Evolutionary conservation across 35 echinoderm and acorn worm genomes (phyloP).

Genomic region (Patiria miniata): DNA sequence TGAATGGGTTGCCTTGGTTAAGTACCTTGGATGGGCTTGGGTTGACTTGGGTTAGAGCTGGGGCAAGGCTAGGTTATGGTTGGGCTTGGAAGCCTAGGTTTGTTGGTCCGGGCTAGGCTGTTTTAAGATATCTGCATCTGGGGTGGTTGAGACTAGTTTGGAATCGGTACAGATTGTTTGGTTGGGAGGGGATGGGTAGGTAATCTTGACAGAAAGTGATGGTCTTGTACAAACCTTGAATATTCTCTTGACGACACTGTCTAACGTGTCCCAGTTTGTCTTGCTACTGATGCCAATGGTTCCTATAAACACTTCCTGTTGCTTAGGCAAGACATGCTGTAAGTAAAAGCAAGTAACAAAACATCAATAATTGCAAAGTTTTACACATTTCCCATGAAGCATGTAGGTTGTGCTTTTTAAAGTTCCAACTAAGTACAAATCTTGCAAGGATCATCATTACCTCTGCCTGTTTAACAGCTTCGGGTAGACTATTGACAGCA

Average conservation of each 20-base stretch:
- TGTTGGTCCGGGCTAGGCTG: too few species aligned
- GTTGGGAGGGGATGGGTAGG: too few species aligned
- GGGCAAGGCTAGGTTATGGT: too few species aligned
- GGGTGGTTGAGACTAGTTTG: too few species aligned
- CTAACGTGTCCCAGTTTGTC: conserved; percentile 97
- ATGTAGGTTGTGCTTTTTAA: not conserved
- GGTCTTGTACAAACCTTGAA: conserved; percentile 80
- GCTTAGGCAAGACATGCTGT: not conserved
- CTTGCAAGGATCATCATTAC: conserved; percentile 22
- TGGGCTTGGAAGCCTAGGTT: too few species aligned
- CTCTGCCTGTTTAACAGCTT: conserved; percentile 40
- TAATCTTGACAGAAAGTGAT: too few species aligned
- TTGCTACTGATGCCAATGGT: conserved; percentile 98
- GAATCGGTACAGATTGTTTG: too few species aligned
- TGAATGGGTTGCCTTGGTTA: too few species aligned
- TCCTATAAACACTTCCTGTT: conserved; percentile 86
- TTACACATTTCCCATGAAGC: not conserved
- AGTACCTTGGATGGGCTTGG: too few species aligned
- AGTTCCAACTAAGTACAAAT: too few species aligned
- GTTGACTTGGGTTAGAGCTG: too few species aligned
- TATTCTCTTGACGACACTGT: conserved; percentile 98
- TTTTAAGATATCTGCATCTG: too few species aligned
- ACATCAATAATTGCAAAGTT: not conserved
- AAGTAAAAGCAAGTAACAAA: not conserved
- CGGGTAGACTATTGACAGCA: conserved; percentile 48